These are phyloP conservation scores for Spatulosminthurus flaviceps DNA, from an alignment of 2,888 invertebrate genomes.

Conservation along the genomic window DNA sequence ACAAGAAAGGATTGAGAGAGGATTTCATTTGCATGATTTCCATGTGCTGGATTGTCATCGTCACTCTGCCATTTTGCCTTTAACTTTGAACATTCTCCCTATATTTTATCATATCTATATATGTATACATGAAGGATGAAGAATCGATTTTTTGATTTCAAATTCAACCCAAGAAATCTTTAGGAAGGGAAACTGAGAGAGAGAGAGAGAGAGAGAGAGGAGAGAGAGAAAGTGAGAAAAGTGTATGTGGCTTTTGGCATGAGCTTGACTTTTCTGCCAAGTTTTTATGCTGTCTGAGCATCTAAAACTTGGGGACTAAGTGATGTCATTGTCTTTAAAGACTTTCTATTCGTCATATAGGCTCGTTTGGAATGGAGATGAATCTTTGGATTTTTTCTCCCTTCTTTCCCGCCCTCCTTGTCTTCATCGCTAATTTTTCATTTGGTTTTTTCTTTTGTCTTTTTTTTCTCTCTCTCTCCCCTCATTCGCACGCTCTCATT, in stretches of 20 bases:
- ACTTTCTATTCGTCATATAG: slow-evolving; percentile 3
- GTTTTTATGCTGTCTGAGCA: slow-evolving; percentile 41
- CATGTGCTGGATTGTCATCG: slow-evolving; percentile 35
- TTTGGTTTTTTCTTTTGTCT: slow-evolving; percentile 25
- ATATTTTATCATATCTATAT: no score
- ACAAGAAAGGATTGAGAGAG: background rate
- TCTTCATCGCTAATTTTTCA: slow-evolving; percentile 41
- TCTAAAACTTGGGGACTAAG: slow-evolving; percentile 36
- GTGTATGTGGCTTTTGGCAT: slow-evolving; percentile 21
- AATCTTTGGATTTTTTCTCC: no score
- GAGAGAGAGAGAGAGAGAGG: no score
- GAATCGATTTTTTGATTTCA: slow-evolving; percentile 35
- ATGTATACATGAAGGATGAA: slow-evolving; percentile 7
- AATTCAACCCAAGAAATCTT: slow-evolving; percentile 4
- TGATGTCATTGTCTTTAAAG: slow-evolving; percentile 44
- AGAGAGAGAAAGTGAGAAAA: background rate
- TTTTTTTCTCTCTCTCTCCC: background rate
- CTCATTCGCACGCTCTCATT: slow-evolving; percentile 36
- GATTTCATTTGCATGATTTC: slow-evolving; percentile 35
- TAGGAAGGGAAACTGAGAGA: background rate
- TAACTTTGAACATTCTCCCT: background rate
- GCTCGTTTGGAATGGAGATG: slow-evolving; percentile 23
- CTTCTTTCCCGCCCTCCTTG: background rate
- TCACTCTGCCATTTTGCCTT: slow-evolving; percentile 34
- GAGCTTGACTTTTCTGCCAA: slow-evolving; percentile 40